A percentile compares a stretch with the other conserved stretches of the same genome.
These are phyloP conservation scores for Drosophila tanythrix DNA, from an alignment of 2,888 invertebrate species.

Conservation along the genomic window DNA sequence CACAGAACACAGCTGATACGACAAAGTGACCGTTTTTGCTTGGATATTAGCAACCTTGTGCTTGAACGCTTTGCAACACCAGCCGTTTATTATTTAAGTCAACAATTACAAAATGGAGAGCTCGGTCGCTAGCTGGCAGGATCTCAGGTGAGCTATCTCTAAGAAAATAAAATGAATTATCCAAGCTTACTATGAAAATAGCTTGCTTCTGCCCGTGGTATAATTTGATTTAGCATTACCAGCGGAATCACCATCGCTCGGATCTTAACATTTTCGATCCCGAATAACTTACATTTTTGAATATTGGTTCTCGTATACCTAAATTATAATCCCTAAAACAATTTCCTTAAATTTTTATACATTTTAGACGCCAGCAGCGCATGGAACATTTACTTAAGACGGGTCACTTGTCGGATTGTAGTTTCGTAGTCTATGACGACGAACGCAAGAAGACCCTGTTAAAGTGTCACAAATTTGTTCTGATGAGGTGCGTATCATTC, in stretches of 20 bases:
- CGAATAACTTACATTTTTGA: too few relatives aligned
- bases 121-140: conserved; percentile 30
- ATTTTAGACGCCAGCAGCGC: conserved; percentile 23
- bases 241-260: background rate
- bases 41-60: background rate
- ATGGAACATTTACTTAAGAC: conserved; percentile 51
- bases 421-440: conserved; percentile 45
- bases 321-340: background rate
- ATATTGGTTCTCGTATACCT: background rate
- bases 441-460: conserved; percentile 37
- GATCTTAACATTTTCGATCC: background rate
- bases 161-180: background rate
- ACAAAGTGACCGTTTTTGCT: conserved; percentile 33
- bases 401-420: conserved; percentile 61
- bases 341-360: background rate
- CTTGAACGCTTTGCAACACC: conserved; percentile 36
- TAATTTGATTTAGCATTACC: background rate
- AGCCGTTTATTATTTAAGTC: background rate
- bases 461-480: conserved; percentile 60
- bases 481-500: conserved; percentile 40
- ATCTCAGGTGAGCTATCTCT: conserved; percentile 30
- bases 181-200: background rate
- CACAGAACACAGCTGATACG: conserved; percentile 42
- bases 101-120: conserved; percentile 30
- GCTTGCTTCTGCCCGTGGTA: background rate